phyloP scores from a whole-genome alignment of 2,113 vertebrate genomes.

The Pelodiscus sinensis region DNA sequence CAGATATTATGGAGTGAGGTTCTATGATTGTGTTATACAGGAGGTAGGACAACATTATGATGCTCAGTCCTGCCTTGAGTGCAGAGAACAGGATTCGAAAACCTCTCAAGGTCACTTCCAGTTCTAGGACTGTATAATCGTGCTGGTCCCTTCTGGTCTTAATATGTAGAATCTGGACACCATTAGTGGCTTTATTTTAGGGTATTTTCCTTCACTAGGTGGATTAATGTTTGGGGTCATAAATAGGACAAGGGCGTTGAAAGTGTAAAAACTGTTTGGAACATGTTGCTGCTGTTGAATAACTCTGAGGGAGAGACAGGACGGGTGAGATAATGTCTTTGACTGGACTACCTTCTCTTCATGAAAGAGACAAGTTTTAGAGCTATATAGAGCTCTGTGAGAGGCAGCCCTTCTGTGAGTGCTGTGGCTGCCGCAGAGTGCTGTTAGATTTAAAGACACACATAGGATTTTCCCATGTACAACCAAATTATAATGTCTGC shows the following conservation, averaged over 20 bases:
- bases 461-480: not conserved
- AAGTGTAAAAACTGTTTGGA: not conserved
- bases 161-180: not conserved
- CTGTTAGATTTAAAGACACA: not conserved
- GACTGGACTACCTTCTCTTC: not conserved
- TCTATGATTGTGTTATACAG: too few relatives aligned
- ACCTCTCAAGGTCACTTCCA: not conserved
- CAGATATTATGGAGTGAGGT: too few relatives aligned
- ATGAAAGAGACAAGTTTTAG: not conserved
- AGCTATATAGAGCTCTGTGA: not conserved
- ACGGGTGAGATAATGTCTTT: not conserved
- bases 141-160: constrained; percentile 11
- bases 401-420: not conserved
- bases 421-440: not conserved
- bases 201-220: constrained; percentile 39
- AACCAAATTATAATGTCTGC: not conserved
- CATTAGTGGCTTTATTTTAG: not conserved
- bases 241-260: not conserved
- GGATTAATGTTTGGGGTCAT: constrained; percentile 12
- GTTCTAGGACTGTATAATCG: not conserved
- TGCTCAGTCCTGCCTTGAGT: too few relatives aligned
- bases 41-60: too few relatives aligned
- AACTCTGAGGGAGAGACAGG: not conserved
- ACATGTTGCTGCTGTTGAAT: constrained; percentile 20
- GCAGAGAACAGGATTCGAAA: too few relatives aligned